phyloP scores from a whole-genome alignment of 2,888 invertebrate genomes.

The Mystacides longicornis region DNA sequence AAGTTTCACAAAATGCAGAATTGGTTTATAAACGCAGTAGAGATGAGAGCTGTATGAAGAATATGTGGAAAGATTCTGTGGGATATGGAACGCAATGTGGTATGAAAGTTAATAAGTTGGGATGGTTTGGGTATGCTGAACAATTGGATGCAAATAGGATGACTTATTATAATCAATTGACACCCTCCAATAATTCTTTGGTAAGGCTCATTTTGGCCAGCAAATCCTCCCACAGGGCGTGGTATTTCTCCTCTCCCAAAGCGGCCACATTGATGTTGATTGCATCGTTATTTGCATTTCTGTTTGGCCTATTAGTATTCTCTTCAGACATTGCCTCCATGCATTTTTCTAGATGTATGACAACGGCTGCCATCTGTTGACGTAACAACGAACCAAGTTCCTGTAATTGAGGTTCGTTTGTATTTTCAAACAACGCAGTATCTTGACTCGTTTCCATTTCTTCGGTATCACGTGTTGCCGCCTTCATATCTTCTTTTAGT shows the following conservation, averaged over 20 bases:
- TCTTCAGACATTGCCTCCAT: slow-evolving; percentile 21
- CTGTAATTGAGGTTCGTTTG: not conserved
- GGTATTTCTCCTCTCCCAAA: slow-evolving; percentile 14
- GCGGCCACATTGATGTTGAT: slow-evolving; percentile 20
- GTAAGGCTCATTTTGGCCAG: slow-evolving; percentile 6
- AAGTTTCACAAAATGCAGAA: too few species aligned
- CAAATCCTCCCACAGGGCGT: slow-evolving; percentile 18
- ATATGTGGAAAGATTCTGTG: too few species aligned
- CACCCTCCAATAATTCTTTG: slow-evolving; percentile 4
- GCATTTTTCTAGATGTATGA: slow-evolving; percentile 19
- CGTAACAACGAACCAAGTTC: slow-evolving; percentile 13
- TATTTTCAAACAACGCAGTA: not conserved
- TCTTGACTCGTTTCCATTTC: slow-evolving; percentile 12
- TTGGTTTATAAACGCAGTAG: too few species aligned
- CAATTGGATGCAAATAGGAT: not conserved
- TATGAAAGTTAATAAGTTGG: too few species aligned
- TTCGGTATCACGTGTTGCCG: not conserved
- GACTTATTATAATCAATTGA: not conserved
- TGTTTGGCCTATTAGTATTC: slow-evolving; percentile 7
- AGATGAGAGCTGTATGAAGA: too few species aligned
- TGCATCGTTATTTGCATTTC: slow-evolving; percentile 12
- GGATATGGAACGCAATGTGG: too few species aligned
- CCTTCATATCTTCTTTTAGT: slow-evolving; percentile 3
- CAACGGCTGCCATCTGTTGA: slow-evolving; percentile 19
- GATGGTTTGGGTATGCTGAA: too few species aligned